A percentile compares a stretch with the other conserved stretches of the same genome.
Conservation (phyloP, 2,888 invertebrate species). For the Dasypogon diadema region DNA sequence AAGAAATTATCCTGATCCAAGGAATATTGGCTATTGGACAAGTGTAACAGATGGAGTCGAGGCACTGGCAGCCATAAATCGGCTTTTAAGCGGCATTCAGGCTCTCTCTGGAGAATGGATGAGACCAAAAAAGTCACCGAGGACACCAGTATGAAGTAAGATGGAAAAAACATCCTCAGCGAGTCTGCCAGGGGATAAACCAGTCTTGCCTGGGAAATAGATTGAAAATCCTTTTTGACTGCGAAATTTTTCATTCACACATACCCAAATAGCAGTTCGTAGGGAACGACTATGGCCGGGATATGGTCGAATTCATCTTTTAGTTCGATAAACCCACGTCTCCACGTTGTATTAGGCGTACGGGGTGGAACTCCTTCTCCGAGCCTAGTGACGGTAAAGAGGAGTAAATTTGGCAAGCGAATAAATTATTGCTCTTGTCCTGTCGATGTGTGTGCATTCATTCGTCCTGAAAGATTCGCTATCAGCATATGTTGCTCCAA, state of each 20-base stretch:
- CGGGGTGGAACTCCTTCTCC: background rate
- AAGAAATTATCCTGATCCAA: slow-evolving; percentile 47
- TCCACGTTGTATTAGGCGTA: slow-evolving; percentile 1
- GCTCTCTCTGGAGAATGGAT: slow-evolving; percentile 26
- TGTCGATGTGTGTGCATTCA: slow-evolving; percentile 44
- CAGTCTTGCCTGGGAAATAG: slow-evolving; percentile 44
- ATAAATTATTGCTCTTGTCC: slow-evolving; percentile 48
- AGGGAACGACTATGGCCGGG: slow-evolving; percentile 11
- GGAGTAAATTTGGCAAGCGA: slow-evolving; percentile 48
- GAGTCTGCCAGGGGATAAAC: slow-evolving; percentile 48
- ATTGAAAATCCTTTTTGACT: slow-evolving; percentile 52
- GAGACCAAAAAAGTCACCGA: slow-evolving; percentile 46
- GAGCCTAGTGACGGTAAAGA: slow-evolving; percentile 36
- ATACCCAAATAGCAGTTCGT: background rate
- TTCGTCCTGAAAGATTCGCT: slow-evolving; percentile 29
- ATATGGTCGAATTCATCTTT: slow-evolving; percentile 47
- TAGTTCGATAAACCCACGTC: slow-evolving; percentile 46
- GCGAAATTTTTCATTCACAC: slow-evolving; percentile 50
- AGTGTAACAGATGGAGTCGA: slow-evolving; percentile 47
- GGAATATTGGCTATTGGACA: slow-evolving; percentile 51
- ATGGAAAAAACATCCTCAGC: slow-evolving; percentile 38
- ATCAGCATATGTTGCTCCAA: slow-evolving; percentile 45
- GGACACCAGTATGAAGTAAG: slow-evolving; percentile 43
- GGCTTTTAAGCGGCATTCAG: slow-evolving; percentile 49
- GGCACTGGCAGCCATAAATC: slow-evolving; percentile 34